Base-by-base conservation (phyloP, 1,140 invertebrate genomes). In the Diabrotica virgifera region DNA sequence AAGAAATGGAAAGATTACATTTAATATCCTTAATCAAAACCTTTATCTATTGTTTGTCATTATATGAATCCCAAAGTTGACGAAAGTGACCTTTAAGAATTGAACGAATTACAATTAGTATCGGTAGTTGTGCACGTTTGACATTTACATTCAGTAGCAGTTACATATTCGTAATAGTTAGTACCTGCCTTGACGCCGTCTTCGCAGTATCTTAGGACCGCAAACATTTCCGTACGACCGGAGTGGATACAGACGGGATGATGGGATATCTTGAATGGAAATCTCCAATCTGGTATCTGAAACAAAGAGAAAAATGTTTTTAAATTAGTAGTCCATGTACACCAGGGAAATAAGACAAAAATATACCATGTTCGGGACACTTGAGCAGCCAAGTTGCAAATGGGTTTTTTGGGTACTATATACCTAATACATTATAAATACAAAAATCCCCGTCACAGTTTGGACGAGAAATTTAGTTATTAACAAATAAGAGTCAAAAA, bases 241-340 rank as follows among this genome's bases (percentile, higher is more conserved):
- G 86, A 87, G 74, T 93, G 92, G 11, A 92, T 86, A 78, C 93
- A 95, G 1, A 94, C 91, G 0, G 90, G 90, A 77, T 95, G 92
- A 68, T 87, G 85, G 5, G 90, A 91, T 40, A 87, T 84, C 77
- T 93, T 94, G 75, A 87, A 94, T 0, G 93, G 93, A 77, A 94
- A 93, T 74, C 90, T 85, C 86, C 89, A 94, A 78, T 94, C 91
- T 0, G 90, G 87, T 62, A 93, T 91, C 87, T 89, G 55, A 37
- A 72, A 69, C 8, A 62, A 61, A 57, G 13, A 12, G 14, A 54
- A n/a, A n/a, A n/a, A n/a, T n/a, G n/a, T n/a, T n/a, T n/a, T n/a
- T n/a, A n/a, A n/a, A n/a, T n/a, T n/a, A n/a, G n/a, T n/a, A n/a
- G n/a, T n/a, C n/a, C n/a, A n/a, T n/a, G n/a, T n/a, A n/a, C n/a